Base-by-base conservation (phyloP, 2,888 invertebrate genomes). In the Melipona beecheii region DNA sequence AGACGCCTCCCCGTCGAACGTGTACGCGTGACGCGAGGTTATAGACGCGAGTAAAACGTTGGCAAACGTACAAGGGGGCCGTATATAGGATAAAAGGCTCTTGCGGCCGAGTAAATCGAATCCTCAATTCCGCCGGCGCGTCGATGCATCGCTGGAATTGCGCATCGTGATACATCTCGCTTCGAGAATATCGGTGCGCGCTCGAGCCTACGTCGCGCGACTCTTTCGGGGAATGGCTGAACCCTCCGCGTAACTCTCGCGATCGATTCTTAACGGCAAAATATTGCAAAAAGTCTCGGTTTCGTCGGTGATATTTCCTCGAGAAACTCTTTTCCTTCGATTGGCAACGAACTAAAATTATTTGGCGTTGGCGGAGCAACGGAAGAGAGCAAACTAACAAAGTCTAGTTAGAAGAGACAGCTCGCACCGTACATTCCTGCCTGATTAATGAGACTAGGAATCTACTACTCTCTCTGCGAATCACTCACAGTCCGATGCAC, bases 11-110 rank as follows among this genome's bases (percentile, higher is more conserved):
- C 24, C 50, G 24, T 9, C 31, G 15, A 54, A 56, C 36, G 60
- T 68, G 72, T 64, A 72, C 81, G 64, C 58, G 72, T 71, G 65
- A 75, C 24, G 73, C 21, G 68, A 27, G 19, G 69, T 58, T 69
- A 43, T 43, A 56, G 49, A 27, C 31, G 52, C 50, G 49, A 64
- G 60, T 68, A 68, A 81, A 73, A 73, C 66, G 74, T 76, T 81
- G 83, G 81, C 81, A 83, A 50, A n/a, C 75, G 54, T 58, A 65
- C 72, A 72, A 64, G 64, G 27, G 64, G 27, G 49, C 31, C 4
- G 13, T n/a, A 6, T 6, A 11, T 6, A 17, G 31, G 69, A 73
- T 72, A 69, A 83, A 71, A 69, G 83, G 56, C 52, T 77, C 60
- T n/a, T 24, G 78, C 19, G 43, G 24, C 58, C 43, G 21, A 62